Conservation (phyloP, 2,888 invertebrate species). For the Acleris emargana region DNA sequence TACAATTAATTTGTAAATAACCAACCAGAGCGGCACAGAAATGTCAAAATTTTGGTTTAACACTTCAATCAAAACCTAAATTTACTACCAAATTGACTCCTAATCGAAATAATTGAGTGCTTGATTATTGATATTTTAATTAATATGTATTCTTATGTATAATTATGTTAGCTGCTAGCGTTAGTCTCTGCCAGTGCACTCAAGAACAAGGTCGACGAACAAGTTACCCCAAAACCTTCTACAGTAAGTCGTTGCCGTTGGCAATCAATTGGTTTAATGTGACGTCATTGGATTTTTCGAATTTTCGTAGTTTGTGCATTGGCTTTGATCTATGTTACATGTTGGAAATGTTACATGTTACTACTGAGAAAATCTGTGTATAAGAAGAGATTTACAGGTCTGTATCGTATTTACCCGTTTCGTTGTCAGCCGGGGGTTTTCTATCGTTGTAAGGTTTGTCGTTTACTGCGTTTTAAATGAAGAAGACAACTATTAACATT, state of each 20-base stretch:
- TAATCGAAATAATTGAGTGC: conserved; percentile 11
- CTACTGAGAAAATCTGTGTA: background rate
- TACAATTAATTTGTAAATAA: conserved; percentile 14
- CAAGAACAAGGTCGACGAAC: conserved; percentile 55
- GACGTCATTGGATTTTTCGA: conserved; percentile 24
- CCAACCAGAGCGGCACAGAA: conserved; percentile 30
- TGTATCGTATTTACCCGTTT: background rate
- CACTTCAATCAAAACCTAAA: conserved; percentile 3
- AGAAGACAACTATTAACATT: no score
- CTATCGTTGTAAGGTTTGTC: background rate
- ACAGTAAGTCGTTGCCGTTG: conserved; percentile 61
- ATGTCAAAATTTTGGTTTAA: background rate
- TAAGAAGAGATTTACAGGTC: background rate
- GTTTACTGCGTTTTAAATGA: background rate
- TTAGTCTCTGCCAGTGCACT: conserved; percentile 67
- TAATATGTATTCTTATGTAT: conserved; percentile 47
- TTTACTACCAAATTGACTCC: background rate
- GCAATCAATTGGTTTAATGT: conserved; percentile 24
- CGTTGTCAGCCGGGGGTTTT: background rate
- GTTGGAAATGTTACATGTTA: background rate
- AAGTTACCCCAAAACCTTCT: conserved; percentile 55
- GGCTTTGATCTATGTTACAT: conserved; percentile 25
- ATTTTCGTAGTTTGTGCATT: conserved; percentile 29
- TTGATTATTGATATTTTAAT: conserved; percentile 32
- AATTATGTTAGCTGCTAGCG: conserved; percentile 70